Conservation (phyloP, 2,888 invertebrate species). For the Harpalus rubripes region DNA sequence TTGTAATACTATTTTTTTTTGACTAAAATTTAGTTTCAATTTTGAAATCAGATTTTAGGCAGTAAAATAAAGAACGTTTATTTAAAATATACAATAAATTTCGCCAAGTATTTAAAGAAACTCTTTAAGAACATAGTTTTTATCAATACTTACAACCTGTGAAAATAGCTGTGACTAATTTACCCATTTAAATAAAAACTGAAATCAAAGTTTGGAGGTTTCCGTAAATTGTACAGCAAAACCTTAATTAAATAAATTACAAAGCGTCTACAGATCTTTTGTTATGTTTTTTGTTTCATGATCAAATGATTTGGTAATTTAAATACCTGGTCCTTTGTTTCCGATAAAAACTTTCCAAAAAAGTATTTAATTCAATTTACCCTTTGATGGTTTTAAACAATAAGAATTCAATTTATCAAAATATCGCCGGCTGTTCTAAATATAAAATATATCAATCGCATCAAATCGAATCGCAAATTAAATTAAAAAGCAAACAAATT, state of each 20-base stretch:
- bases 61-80: no score
- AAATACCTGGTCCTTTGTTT: conserved; percentile 42
- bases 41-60: no score
- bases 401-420: conserved; percentile 31
- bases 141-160: background rate
- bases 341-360: conserved; percentile 2
- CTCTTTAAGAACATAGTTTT: background rate
- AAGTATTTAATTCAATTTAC: conserved; percentile 26
- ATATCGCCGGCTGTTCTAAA: conserved; percentile 8
- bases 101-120: no score
- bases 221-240: background rate
- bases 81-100: no score
- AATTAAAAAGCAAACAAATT: conserved; percentile 42
- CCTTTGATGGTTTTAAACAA: conserved; percentile 33
- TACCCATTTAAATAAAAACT: background rate
- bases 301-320: background rate
- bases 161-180: background rate
- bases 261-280: conserved; percentile 13
- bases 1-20: no score
- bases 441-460: background rate
- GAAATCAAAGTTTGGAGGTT: background rate
- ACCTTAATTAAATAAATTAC: conserved; percentile 1
- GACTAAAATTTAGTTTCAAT: no score
- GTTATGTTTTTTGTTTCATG: conserved; percentile 2
- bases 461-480: conserved; percentile 15